Conservation (phyloP, 2,113 vertebrate species). For the Boulengerochromis microlepis region DNA sequence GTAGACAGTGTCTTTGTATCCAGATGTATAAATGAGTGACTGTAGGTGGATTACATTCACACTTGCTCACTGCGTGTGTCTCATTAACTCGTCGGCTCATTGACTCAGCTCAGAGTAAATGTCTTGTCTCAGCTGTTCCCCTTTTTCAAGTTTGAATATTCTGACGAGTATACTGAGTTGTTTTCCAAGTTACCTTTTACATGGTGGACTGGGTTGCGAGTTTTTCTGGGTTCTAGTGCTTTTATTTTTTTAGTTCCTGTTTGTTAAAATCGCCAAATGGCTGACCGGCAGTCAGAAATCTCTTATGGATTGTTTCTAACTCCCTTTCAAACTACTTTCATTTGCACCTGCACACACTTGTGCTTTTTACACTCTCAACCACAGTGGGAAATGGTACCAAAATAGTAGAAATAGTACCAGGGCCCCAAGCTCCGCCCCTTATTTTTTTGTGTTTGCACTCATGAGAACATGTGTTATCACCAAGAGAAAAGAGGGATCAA, state of each 20-base stretch:
- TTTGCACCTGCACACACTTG: neutral
- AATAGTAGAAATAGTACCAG: neutral
- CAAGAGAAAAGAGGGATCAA: neutral
- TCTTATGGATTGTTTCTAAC: neutral
- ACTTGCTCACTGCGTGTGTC: neutral
- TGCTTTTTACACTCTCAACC: neutral
- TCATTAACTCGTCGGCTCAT: neutral
- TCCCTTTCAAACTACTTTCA: neutral
- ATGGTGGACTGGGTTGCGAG: fast-evolving
- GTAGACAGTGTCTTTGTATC: neutral
- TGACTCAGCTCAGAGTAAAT: neutral
- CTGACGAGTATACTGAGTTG: neutral
- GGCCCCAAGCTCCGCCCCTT: neutral
- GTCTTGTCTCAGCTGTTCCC: neutral
- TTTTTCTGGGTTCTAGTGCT: neutral
- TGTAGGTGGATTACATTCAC: slow-evolving; percentile 34
- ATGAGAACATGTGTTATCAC: neutral
- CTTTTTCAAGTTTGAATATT: neutral
- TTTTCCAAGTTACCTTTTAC: neutral
- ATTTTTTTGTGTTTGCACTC: neutral
- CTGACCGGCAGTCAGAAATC: fast-evolving
- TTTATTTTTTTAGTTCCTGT: neutral
- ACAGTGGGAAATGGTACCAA: neutral
- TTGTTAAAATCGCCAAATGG: neutral
- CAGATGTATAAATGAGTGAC: slow-evolving; percentile 28